These are phyloP conservation scores for Coregonus ussuriensis DNA, from an alignment of 2,797 vertebrate genomes.

Conservation along the genomic window DNA sequence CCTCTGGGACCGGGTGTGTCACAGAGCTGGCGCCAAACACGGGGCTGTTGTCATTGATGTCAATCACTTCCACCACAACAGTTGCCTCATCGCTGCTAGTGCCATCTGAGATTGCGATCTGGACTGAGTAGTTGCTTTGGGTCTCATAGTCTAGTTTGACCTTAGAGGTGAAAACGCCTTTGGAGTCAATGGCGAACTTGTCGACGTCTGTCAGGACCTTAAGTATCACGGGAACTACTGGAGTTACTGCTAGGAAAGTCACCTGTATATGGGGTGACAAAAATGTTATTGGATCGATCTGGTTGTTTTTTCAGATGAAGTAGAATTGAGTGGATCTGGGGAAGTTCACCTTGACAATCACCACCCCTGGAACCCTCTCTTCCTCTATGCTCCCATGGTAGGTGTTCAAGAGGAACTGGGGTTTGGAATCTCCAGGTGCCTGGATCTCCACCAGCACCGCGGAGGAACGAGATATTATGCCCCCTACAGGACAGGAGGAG, in stretches of 20 bases:
- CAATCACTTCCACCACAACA: slow-evolving; percentile 68
- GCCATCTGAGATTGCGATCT: slow-evolving; percentile 73
- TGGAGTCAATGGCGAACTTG: slow-evolving; percentile 61
- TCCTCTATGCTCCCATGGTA: slow-evolving; percentile 69
- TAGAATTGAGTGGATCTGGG: background rate
- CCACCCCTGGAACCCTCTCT: slow-evolving; percentile 51
- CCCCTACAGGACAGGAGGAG: slow-evolving; percentile 59
- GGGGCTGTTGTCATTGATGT: slow-evolving; percentile 80
- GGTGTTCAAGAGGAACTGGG: slow-evolving; percentile 65
- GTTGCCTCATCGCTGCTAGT: slow-evolving; percentile 52
- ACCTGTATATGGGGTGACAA: slow-evolving; percentile 53
- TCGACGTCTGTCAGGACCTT: slow-evolving; percentile 54
- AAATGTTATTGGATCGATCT: background rate
- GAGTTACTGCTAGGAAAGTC: slow-evolving; percentile 38
- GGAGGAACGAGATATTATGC: slow-evolving; percentile 61
- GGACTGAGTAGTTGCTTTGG: slow-evolving; percentile 64
- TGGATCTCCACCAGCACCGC: slow-evolving; percentile 63
- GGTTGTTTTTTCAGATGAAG: background rate
- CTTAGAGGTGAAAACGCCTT: slow-evolving; percentile 64
- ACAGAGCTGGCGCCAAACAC: slow-evolving; percentile 51
- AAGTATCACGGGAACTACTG: slow-evolving; percentile 40
- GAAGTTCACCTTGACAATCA: slow-evolving; percentile 65
- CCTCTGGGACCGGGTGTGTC: slow-evolving; percentile 51
- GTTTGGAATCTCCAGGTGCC: slow-evolving; percentile 69
- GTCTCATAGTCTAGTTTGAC: slow-evolving; percentile 71